Evolutionary conservation across 2,888 invertebrate genomes (phyloP), one percentile per base, ranked within the genome.

Genomic region (Drosophila flavopinicola): DNA sequence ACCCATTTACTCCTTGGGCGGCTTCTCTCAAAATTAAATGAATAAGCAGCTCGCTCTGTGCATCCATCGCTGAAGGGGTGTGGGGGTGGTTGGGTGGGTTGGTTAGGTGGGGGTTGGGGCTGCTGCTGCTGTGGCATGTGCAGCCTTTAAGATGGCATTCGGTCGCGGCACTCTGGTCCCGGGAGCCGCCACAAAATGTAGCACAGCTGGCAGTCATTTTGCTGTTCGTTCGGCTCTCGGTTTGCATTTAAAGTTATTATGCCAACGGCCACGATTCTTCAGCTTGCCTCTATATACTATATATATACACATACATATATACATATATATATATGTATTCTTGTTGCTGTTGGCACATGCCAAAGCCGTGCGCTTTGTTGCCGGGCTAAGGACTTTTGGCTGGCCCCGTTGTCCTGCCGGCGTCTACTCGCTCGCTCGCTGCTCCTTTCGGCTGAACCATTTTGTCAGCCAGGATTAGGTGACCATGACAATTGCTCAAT

Each of bases 21-120:
- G 56, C 66, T 73, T 65, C 66, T 49, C 61, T 74, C 64, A 72
- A 86, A 85, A 85, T 85, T 82, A 75, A 85, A 85, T 86, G 82
- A 80, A 78, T 75, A 77, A 75, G 70, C 71, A 84, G 69, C 75
- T 73, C 51, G 27, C 30, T 71, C 75, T 79, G 79, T 85, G 85
- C 84, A 77, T 56, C 77, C 59, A 44, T 51, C 57, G 6, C 37
- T 7, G 39, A 10, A 13, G 24, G 10, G 15, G 30, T 35, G 1
- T 2, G 0, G 15, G 35, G 41, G 1, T 2, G 0, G 27, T 3
- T 3, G 13, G 9, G 17, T 9, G 2, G 6, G 1, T 0, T 6
- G 9, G 6, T 3, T 20, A 4, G 1, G 7, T 1, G 2, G 13
- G 25, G 7, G 2, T 9, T 10, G 11, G 10, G 5, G 7, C 5